Percentiles rank a stretch among this genome's conserved stretches.
Conservation (phyloP, 2,113 vertebrate species). For the Cyanoderma ruficeps region DNA sequence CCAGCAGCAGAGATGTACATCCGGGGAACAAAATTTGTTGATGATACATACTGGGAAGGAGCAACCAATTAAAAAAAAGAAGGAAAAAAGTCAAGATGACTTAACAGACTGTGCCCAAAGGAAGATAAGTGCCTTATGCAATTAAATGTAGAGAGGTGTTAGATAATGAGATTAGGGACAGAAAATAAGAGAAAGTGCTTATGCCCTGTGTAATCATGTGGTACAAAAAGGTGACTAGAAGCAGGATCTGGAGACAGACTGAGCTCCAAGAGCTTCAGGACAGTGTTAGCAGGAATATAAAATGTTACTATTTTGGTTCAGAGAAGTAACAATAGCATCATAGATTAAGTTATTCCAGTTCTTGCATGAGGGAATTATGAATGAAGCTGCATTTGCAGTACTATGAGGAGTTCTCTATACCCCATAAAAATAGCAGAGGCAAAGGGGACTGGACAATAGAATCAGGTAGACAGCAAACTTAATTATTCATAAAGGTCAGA, state of each 20-base stretch:
- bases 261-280: not conserved
- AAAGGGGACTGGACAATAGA: not conserved
- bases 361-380: not conserved
- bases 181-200: constrained; percentile 4
- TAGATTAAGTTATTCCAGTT: not conserved
- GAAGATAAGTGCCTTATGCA: constrained; percentile 32
- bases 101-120: not conserved
- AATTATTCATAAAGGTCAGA: constrained; percentile 66
- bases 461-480: constrained; percentile 36
- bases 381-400: not conserved
- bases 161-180: constrained; percentile 60
- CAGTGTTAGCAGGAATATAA: not conserved
- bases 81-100: not conserved
- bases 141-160: constrained; percentile 53
- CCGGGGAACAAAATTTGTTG: not conserved
- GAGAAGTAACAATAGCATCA: not conserved
- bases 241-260: not conserved
- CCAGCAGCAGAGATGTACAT: not conserved
- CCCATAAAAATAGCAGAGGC: constrained; percentile 13
- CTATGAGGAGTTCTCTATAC: not conserved
- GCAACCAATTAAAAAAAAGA: constrained; percentile 15
- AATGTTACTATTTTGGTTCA: not conserved
- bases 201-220: not conserved
- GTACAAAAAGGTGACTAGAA: not conserved
- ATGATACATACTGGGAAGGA: not conserved